Base-by-base conservation (phyloP, 2,797 vertebrate genomes). In the Enteromius unitaeniatus region DNA sequence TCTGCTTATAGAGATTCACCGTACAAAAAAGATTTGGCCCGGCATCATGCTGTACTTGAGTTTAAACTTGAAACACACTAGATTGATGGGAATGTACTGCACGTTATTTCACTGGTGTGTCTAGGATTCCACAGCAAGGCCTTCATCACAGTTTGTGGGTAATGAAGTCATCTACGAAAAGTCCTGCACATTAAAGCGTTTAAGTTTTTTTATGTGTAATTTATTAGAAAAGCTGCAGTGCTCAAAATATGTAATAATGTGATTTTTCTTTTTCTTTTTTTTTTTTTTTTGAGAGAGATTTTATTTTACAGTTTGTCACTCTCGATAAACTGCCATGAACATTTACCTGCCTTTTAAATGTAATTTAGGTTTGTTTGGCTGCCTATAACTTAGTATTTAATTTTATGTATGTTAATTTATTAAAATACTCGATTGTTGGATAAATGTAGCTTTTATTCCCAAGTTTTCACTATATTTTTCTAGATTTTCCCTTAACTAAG, bases 321-420 rank as follows among this genome's bases (percentile, higher is more conserved):
- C 85, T 85, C 81, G 82, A 87, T 55, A 91, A 90, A 88, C 88
- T 91, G 83, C 90, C 90, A 17, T 93, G 88, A 87, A 83, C 74
- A 88, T 90, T 87, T 90, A 90, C 90, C 91, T 92, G 84, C 90
- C 86, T 93, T 91, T 88, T 85, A 89, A 91, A 85, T 85, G 85
- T 91, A 89, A 91, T 89, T 90, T 69, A 83, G 87, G 87, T 84
- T 86, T 87, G 68, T 87, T 91, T 89, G 90, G 89, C 93, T 94
- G 93, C 91, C 93, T 94, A 82, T 91, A 94, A 94, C 87, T 93
- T 94, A 92, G 93, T 93, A 91, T 95, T 94, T 94, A 92, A 93
- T 90, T 89, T 92, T 93, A 90, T 88, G 92, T 92, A 83, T 88
- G 87, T 93, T 95, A 95, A 95, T 95, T 95, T 95, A 96, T 95